phyloP scores from a whole-genome alignment of 2,888 invertebrate genomes.

The Hyposoter dolosus region DNA sequence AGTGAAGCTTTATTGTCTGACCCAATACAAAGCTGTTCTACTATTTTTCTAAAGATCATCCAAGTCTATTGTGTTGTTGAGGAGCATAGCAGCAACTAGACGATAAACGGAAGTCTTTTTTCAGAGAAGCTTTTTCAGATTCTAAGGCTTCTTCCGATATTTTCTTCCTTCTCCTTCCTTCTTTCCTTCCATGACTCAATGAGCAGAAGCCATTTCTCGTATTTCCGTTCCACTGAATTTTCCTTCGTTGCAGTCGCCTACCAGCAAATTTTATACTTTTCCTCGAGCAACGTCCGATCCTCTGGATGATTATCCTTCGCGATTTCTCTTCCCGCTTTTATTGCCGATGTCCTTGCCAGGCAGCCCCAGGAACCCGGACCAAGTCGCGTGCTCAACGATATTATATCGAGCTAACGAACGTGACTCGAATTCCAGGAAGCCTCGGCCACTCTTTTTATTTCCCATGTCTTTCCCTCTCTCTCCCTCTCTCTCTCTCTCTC shows the following conservation, averaged over 20 bases:
- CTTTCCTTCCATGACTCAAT: neutral
- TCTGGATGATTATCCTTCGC: slow-evolving; percentile 44
- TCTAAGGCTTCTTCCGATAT: neutral
- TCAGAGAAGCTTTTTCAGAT: neutral
- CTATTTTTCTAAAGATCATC: slow-evolving; percentile 10
- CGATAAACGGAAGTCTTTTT: neutral
- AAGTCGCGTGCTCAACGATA: slow-evolving; percentile 76
- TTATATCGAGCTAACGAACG: slow-evolving; percentile 78
- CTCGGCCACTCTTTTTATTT: slow-evolving; percentile 45
- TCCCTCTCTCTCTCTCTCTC: slow-evolving; percentile 70
- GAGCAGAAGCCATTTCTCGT: neutral
- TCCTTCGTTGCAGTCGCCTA: neutral
- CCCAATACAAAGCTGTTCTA: slow-evolving; percentile 8
- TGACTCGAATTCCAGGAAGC: slow-evolving; percentile 76
- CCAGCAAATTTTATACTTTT: slow-evolving; percentile 22
- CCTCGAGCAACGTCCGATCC: slow-evolving; percentile 21
- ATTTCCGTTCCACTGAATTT: slow-evolving; percentile 15
- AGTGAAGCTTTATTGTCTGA: slow-evolving; percentile 30
- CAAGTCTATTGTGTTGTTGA: neutral
- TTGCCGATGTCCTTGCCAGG: slow-evolving; percentile 54
- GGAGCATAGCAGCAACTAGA: neutral
- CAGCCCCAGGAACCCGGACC: slow-evolving; percentile 47
- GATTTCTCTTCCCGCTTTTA: slow-evolving; percentile 54
- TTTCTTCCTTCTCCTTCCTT: neutral
- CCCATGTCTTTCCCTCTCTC: slow-evolving; percentile 42